Evolutionary conservation across 2,888 invertebrate genomes (phyloP), one percentile per base, ranked within the genome.

Genomic region (Gibbula magus): DNA sequence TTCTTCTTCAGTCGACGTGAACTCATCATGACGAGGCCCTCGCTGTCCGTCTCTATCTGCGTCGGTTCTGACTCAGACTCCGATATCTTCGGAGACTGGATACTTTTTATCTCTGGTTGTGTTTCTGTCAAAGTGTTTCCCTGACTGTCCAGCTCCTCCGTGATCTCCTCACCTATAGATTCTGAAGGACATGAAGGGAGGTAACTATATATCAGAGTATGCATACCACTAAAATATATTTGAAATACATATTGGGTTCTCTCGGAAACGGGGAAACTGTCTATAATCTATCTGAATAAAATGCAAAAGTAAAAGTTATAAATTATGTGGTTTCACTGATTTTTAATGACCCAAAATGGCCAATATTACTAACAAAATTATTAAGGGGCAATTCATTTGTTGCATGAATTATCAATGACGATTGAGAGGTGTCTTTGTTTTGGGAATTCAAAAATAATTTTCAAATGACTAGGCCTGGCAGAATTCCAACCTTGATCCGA

Each of bases 1-100:
- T 77, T 84, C 56, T 66, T 67, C 61, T 70, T 56, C 8, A 54
- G 16, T 25, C 86, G 77, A 0, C 86, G 84, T 75, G 83, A 83
- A 0, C 85, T 83, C 4, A 86, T 87, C 74, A 89, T 81, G 35
- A 90, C 89, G 10, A 91, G 86, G 0, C 89, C 91, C 77, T 91
- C 91, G 83, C 91, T 91, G 80, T 91, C 91, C 0, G 91, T 88
- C 79, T 91, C 90, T 32, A 88, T 83, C 18, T 83, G 84, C 8
- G 85, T 79, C 22, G 88, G 86, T 74, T 89, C 90, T 0, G 88
- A 86, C 56, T 89, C 89, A 16, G 86, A 85, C 73, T 82, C 85
- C 73, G 82, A 51, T 20, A 80, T 61, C 45, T 81, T 76, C 67
- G 85, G 85, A n/a, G 83, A 83, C 10, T 78, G 73, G 10, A 22